A percentile compares a stretch with the other conserved stretches of the same genome.
phyloP scores from a whole-genome alignment of 2,797 vertebrate genomes.

The Columba guinea region DNA sequence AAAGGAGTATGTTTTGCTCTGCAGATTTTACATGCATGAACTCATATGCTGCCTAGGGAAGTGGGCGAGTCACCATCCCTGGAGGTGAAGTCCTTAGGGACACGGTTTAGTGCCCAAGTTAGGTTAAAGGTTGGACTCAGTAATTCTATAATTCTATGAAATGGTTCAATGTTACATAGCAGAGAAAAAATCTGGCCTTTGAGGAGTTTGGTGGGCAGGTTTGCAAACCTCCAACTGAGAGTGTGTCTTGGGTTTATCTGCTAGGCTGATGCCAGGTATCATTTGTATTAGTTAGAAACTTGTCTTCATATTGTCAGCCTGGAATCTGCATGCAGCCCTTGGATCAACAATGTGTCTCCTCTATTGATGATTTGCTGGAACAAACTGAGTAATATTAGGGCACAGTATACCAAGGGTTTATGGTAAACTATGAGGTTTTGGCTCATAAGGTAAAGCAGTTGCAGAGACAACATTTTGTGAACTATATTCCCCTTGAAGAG shows the following conservation, averaged over 20 bases:
- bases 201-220: not conserved
- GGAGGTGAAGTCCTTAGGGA: too few species aligned
- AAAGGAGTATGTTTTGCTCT: not conserved
- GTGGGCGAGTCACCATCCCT: too few species aligned
- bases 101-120: too few species aligned
- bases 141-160: not conserved
- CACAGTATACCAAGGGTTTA: not conserved
- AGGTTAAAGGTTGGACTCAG: too few species aligned
- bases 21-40: not conserved
- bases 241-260: not conserved
- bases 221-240: not conserved
- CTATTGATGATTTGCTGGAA: slow-evolving; percentile 43
- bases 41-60: not conserved
- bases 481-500: not conserved
- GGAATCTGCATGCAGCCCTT: not conserved
- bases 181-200: not conserved
- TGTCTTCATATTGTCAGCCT: slow-evolving; percentile 49
- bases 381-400: slow-evolving; percentile 31
- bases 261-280: slow-evolving; percentile 15
- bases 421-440: not conserved
- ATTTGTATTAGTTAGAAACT: slow-evolving; percentile 44
- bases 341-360: not conserved
- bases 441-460: not conserved
- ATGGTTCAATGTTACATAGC: not conserved
- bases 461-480: not conserved